Percentiles rank a stretch among this genome's conserved stretches.
phyloP scores from a whole-genome alignment of 2,113 vertebrate species.

The Onychostoma macrolepis region DNA sequence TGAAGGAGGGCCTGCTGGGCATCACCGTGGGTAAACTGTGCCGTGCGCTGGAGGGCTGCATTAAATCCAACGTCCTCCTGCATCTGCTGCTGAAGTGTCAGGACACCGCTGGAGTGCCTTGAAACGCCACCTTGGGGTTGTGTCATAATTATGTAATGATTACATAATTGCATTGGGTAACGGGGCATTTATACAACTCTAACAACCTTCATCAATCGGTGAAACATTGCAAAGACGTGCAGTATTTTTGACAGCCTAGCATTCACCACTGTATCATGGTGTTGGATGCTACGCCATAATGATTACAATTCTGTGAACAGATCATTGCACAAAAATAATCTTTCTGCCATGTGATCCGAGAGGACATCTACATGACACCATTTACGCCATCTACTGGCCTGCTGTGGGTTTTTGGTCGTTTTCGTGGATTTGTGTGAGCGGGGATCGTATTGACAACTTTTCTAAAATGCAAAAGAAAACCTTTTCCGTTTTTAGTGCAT shows the following conservation, averaged over 20 bases:
- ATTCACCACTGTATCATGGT: not conserved
- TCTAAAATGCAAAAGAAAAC: not conserved
- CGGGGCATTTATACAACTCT: not conserved
- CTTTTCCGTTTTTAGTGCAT: not conserved
- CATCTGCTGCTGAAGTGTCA: constrained; percentile 60
- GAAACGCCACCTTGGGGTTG: not conserved
- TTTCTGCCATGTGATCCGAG: not conserved
- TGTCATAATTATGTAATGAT: not conserved
- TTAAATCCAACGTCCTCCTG: constrained; percentile 76
- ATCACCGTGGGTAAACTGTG: constrained; percentile 88
- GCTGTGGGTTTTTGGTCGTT: not conserved
- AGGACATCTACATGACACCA: too few relatives aligned
- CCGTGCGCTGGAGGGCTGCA: constrained; percentile 71
- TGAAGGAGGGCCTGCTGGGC: constrained; percentile 85
- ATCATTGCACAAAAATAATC: not conserved
- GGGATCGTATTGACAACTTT: not conserved
- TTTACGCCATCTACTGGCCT: not conserved
- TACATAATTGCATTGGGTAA: not conserved
- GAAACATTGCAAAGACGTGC: not conserved
- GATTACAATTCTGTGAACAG: not conserved
- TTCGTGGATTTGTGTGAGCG: not conserved
- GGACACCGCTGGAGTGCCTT: not conserved
- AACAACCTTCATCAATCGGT: not conserved
- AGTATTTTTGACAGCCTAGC: not conserved
- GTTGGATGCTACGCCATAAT: not conserved